Conservation (phyloP, 2,797 vertebrate species). For the Lemur catta region DNA sequence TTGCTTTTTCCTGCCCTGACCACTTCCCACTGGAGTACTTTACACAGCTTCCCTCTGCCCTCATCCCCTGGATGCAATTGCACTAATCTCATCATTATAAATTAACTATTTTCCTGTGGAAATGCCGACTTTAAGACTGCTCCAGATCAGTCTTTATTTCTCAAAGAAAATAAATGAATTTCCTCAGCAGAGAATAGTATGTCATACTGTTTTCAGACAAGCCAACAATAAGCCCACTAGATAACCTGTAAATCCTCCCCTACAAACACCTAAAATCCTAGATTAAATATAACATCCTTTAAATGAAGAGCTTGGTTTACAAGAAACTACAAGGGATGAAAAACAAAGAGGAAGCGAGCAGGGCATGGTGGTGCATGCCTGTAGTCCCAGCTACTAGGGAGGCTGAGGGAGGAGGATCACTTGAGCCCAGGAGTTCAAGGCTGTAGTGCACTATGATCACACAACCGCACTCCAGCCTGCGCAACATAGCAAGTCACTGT, state of each 20-base stretch:
- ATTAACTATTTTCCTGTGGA: background rate
- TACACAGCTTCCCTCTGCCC: background rate
- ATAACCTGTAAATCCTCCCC: background rate
- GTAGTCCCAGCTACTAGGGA: no score
- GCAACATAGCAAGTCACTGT: background rate
- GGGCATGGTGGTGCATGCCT: no score
- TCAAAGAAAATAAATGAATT: background rate
- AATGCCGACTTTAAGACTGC: background rate
- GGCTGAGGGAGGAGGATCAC: no score
- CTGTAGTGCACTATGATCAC: background rate
- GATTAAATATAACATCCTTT: slow-evolving; percentile 13
- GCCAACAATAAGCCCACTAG: slow-evolving; percentile 12
- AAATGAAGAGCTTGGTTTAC: slow-evolving; percentile 6
- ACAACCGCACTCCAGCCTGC: background rate
- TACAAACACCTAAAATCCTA: slow-evolving; percentile 1
- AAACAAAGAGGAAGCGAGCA: no score
- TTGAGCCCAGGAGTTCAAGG: no score
- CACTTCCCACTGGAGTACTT: background rate
- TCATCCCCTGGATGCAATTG: background rate
- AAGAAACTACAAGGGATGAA: background rate
- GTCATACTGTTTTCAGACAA: background rate
- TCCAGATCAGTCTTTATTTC: background rate
- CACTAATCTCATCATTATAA: background rate
- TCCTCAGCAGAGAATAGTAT: background rate
- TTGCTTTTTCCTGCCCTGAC: background rate